Percentiles rank a stretch among this genome's conserved stretches.
Conservation (phyloP, 2,888 invertebrate species). For the Tholera decimalis region DNA sequence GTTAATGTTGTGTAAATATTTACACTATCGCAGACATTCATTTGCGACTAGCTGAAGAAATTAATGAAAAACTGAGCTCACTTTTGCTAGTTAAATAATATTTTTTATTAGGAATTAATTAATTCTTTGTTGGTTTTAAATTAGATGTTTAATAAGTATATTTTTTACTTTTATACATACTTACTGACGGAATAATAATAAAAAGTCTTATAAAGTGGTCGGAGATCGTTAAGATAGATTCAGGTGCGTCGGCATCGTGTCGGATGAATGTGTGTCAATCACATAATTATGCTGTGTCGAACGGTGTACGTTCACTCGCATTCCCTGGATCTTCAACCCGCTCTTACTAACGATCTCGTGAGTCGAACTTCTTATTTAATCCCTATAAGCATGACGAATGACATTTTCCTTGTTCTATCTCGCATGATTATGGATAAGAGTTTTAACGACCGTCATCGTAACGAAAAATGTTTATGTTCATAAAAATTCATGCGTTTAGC, state of each 20-base stretch:
- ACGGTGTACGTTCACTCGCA: constrained; percentile 42
- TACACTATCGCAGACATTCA: constrained; percentile 33
- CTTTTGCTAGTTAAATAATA: constrained; percentile 22
- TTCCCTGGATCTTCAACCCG: constrained; percentile 38
- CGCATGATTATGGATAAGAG: constrained; percentile 63
- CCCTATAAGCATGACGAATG: constrained; percentile 66
- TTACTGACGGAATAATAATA: constrained; percentile 1
- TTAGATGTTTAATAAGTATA: constrained; percentile 20
- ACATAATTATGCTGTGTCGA: constrained; percentile 44
- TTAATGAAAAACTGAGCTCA: constrained; percentile 11
- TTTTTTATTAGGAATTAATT: constrained; percentile 27
- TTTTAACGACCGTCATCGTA: constrained; percentile 67
- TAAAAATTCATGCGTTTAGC: constrained; percentile 65
- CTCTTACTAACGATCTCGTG: constrained; percentile 52
- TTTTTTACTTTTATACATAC: constrained; percentile 3
- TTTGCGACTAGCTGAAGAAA: constrained; percentile 19
- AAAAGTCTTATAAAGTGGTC: constrained; percentile 5
- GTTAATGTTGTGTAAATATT: constrained; percentile 52
- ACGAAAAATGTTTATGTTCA: constrained; percentile 64
- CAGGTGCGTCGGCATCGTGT: constrained; percentile 42
- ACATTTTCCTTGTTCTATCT: constrained; percentile 64
- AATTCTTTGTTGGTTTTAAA: constrained; percentile 5
- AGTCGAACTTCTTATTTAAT: constrained; percentile 57
- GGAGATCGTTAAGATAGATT: constrained; percentile 37
- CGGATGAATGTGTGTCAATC: constrained; percentile 45